These are phyloP conservation scores for Pyrocephalus nanus DNA, from an alignment of 2,797 vertebrate species.

Conservation along the genomic window DNA sequence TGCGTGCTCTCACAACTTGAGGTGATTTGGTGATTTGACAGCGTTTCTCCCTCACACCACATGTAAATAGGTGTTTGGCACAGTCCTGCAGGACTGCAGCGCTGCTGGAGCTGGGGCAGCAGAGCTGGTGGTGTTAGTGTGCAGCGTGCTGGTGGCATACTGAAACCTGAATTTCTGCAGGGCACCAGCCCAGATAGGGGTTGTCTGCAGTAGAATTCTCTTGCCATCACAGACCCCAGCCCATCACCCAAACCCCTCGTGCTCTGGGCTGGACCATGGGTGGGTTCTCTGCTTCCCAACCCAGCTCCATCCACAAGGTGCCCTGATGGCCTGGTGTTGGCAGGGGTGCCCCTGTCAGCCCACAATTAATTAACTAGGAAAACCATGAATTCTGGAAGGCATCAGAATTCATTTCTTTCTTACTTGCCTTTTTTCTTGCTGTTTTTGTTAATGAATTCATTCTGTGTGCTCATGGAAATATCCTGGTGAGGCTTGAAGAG, in stretches of 20 bases:
- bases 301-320: neutral
- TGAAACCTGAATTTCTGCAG: neutral
- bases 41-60: rapidly evolving
- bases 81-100: neutral
- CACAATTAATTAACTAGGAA: neutral
- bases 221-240: rapidly evolving
- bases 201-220: neutral
- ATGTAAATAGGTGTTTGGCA: neutral
- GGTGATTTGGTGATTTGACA: slow-evolving; percentile 4
- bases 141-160: neutral
- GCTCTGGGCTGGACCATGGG: neutral
- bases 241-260: rapidly evolving
- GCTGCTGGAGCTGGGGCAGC: neutral
- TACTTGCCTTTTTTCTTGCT: neutral
- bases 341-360: neutral
- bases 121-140: neutral
- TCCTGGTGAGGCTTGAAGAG: slow-evolving; percentile 19
- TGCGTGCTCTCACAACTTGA: neutral
- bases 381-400: rapidly evolving
- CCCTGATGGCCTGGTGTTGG: no score
- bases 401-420: neutral
- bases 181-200: neutral
- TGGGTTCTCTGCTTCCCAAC: neutral
- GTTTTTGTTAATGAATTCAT: neutral
- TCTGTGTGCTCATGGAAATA: neutral